Base-by-base conservation (phyloP, 2,888 invertebrate species). In the Euplagia quadripunctaria region DNA sequence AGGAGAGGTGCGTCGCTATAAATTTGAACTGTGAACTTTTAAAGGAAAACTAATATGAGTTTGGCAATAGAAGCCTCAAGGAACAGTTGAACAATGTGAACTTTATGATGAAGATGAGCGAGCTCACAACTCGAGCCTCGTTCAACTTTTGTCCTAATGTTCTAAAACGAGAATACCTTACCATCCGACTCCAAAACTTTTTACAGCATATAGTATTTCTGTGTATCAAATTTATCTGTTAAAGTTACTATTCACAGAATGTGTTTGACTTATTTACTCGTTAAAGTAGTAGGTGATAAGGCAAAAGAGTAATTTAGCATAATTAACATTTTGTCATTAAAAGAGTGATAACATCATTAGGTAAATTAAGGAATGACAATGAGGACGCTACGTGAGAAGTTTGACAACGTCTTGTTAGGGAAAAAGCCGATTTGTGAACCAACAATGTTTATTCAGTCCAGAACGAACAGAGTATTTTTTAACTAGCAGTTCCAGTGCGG, bases 201-300 rank as follows among this genome's bases (percentile, higher is more conserved):
- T 66, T 68, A 65, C 68, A 61, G 66, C 52, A 42, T 65, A 63
- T 79, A 80, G 77, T 76, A 76, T 82, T 82, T 79, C 81, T 77
- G 79, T 82, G 71, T 79, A 74, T 61, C 74, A 67, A 71, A 71
- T 64, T 70, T 70, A 69, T n/a, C 61, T 70, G 76, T 63, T 68
- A 71, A 80, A 80, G 65, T 74, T 68, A 76, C 79, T 72, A 75
- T 81, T 74, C 73, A 78, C 78, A 75, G 71, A 77, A 80, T 69
- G 77, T 79, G 72, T 79, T 72, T 64, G 73, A 61, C 74, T 72
- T 69, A 64, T 74, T 78, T 72, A 69, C 64, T 70, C 71, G 71
- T 75, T 78, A 76, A 72, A 76, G 80, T 76, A 76, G 72, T 68
- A 49, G 42, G 69, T 51, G 66, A 73, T 71, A 74, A 71, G 75